Conservation (phyloP, 1,140 invertebrate genomes). For the Micrasema longulum region DNA sequence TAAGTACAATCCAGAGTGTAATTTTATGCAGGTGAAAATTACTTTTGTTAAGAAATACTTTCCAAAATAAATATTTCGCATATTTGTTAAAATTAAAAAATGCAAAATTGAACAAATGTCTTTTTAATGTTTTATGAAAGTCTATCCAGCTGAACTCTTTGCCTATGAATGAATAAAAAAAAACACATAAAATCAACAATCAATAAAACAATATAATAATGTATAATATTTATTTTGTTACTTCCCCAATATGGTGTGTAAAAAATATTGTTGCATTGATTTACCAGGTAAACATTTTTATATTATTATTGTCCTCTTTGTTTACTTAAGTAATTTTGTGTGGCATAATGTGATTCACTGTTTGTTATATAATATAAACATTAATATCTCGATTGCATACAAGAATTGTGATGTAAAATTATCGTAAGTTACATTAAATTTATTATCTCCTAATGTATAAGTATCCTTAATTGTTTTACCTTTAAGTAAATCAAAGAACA, state of each 20-base stretch:
- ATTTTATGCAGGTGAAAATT: no score
- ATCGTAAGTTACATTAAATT: conserved; percentile 39
- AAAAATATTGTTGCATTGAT: conserved; percentile 7
- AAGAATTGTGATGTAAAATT: conserved; percentile 47
- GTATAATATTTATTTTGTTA: no score
- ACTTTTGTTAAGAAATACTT: no score
- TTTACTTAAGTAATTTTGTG: conserved; percentile 26
- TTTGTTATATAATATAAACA: conserved; percentile 39
- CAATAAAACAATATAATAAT: no score
- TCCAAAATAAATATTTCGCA: no score
- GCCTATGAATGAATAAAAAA: no score
- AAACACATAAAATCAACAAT: no score
- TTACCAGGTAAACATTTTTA: neutral
- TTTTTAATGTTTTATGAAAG: no score
- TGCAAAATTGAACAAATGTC: no score
- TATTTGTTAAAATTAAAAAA: no score
- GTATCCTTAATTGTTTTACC: conserved; percentile 48
- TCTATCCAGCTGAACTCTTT: no score
- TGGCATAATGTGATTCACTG: conserved; percentile 47
- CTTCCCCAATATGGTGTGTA: conserved; percentile 2
- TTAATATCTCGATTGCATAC: conserved; percentile 36
- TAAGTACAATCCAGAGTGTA: no score
- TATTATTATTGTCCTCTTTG: conserved; percentile 12
- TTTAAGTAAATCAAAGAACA: conserved; percentile 37
- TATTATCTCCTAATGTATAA: conserved; percentile 40